Conservation (phyloP, 2,113 vertebrate species). For the Columba livia region DNA sequence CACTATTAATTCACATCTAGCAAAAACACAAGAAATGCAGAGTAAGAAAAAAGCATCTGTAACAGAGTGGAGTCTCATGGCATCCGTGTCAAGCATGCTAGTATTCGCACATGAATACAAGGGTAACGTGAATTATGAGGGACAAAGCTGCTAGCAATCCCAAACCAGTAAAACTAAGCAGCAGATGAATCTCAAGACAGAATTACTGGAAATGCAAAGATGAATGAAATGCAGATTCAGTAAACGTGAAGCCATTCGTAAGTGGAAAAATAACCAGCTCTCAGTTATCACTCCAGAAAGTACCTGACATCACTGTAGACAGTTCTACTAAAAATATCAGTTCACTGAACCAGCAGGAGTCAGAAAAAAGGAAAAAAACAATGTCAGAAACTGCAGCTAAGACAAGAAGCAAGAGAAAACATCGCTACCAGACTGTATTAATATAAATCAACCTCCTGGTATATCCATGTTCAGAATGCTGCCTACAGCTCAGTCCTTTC, state of each 20-base stretch:
- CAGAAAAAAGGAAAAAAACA: neutral
- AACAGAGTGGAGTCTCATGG: neutral
- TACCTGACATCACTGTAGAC: neutral
- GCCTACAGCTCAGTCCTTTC: neutral
- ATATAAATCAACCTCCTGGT: neutral
- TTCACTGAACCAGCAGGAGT: neutral
- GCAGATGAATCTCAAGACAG: neutral
- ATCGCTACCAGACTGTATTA: neutral
- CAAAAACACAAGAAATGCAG: neutral
- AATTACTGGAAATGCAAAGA: neutral
- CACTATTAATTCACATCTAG: neutral
- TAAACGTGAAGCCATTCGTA: neutral
- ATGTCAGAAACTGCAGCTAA: neutral
- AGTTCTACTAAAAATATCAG: neutral
- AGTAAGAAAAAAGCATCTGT: neutral
- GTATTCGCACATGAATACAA: neutral
- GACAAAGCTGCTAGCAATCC: neutral
- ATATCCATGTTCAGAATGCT: neutral
- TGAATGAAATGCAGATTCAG: neutral
- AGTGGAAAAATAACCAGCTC: neutral
- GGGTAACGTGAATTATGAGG: neutral
- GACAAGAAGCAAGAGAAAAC: neutral
- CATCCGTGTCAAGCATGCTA: neutral
- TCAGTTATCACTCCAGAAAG: neutral
- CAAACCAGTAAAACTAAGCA: neutral